phyloP scores from a whole-genome alignment of 2,113 vertebrate species.

The Arvicanthis niloticus region DNA sequence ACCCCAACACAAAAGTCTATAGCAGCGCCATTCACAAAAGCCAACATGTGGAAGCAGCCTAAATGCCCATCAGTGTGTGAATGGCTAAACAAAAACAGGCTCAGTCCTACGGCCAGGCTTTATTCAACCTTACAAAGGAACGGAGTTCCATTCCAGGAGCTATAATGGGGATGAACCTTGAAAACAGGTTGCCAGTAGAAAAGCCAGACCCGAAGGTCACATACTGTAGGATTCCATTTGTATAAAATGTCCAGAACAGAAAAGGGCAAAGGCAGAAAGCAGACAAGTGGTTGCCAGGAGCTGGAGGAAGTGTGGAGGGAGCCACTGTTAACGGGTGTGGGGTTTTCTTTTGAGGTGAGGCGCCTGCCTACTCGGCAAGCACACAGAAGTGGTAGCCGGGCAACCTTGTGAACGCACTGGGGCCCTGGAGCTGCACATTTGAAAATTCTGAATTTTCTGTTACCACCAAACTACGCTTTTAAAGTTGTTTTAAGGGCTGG shows the following conservation, averaged over 20 bases:
- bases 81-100: neutral
- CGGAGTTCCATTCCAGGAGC: neutral
- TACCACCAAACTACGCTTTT: neutral
- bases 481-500: neutral
- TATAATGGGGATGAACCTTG: neutral
- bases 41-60: neutral
- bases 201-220: neutral
- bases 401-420: neutral
- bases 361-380: accelerated
- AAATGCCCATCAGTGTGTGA: neutral
- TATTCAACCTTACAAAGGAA: neutral
- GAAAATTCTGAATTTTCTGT: neutral
- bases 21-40: neutral
- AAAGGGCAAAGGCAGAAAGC: neutral
- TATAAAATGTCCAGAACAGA: neutral
- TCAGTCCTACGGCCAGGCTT: neutral
- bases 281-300: neutral
- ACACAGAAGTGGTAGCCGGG: too few relatives aligned
- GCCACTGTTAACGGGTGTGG: neutral
- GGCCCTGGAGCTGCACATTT: neutral
- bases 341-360: neutral
- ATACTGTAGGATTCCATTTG: neutral
- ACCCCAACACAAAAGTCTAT: neutral
- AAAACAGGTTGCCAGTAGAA: neutral
- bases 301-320: neutral